Conservation (phyloP, 2,797 vertebrate species). For the Pangasius djambal region DNA sequence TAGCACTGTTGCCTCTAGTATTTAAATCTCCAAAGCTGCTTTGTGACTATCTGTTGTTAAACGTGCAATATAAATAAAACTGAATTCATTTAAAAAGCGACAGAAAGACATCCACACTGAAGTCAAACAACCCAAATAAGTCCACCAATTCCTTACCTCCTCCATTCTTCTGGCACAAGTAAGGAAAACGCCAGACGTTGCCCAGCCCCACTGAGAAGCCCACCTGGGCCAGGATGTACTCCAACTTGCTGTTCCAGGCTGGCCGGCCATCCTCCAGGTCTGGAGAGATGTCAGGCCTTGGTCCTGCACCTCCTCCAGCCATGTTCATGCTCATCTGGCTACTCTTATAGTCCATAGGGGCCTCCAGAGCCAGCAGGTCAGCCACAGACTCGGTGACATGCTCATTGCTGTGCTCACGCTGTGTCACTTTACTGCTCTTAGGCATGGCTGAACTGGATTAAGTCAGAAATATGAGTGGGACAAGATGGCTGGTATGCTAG, state of each 20-base stretch:
- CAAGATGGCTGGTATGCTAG: conserved; percentile 17
- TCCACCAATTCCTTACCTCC: conserved; percentile 81
- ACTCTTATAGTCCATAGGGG: conserved; percentile 94
- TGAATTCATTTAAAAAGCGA: not conserved
- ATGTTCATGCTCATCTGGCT: conserved; percentile 88
- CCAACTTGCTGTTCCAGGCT: conserved; percentile 95
- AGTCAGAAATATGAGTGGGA: conserved; percentile 30
- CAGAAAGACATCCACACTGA: not conserved
- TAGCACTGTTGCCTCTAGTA: not conserved
- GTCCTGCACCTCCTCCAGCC: conserved; percentile 68
- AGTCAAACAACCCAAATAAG: not conserved
- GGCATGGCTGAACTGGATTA: conserved; percentile 78
- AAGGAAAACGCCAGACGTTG: conserved; percentile 97
- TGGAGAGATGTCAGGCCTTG: conserved; percentile 76
- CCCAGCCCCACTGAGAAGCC: conserved; percentile 96
- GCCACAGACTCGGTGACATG: conserved; percentile 97
- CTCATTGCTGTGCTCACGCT: conserved; percentile 92
- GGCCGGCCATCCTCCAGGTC: conserved; percentile 89
- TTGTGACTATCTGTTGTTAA: not conserved
- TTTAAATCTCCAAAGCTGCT: not conserved
- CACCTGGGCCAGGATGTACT: conserved; percentile 97
- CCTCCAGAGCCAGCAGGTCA: conserved; percentile 92
- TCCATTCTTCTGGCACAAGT: conserved; percentile 97
- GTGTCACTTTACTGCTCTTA: conserved; percentile 96
- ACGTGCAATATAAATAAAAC: not conserved